Evolutionary conservation across 2,113 vertebrate genomes (phyloP).

Genomic region (Eurystomus gularis): DNA sequence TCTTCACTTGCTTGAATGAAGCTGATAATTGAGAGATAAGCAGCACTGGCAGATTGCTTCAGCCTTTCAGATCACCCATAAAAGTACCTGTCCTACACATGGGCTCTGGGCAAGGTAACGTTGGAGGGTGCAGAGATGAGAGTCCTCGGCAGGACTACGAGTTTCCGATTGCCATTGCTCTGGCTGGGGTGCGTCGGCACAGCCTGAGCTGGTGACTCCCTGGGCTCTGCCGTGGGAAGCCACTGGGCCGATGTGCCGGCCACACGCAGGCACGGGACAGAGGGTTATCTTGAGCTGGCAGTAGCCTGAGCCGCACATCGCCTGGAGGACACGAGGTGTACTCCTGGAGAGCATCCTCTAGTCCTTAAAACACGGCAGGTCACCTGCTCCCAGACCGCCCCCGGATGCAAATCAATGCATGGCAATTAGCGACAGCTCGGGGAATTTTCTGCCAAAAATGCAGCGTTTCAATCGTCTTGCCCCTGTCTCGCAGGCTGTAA

Average conservation of each 20-base stretch:
- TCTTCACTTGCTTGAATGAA: neutral
- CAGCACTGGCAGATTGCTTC: neutral
- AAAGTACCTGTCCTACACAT: accelerated
- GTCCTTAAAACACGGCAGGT: neutral
- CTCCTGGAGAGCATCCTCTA: neutral
- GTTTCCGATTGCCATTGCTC: neutral
- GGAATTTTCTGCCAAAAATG: neutral
- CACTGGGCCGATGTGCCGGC: neutral
- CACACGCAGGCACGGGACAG: too few species aligned
- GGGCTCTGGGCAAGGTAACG: neutral
- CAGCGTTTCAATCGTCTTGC: neutral
- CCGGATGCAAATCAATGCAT: neutral
- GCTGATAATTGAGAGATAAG: neutral
- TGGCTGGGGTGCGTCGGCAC: too few species aligned
- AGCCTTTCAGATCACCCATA: neutral
- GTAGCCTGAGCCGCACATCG: too few species aligned
- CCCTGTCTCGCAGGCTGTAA: neutral
- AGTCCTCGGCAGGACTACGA: neutral
- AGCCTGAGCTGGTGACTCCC: accelerated
- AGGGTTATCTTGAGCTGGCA: neutral
- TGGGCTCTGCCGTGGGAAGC: neutral
- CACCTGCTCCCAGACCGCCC: accelerated
- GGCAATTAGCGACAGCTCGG: accelerated
- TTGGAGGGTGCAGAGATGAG: neutral
- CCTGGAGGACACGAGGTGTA: neutral